Evolutionary conservation across 2,888 invertebrate genomes (phyloP).

Genomic region (Meandrusa payeni): DNA sequence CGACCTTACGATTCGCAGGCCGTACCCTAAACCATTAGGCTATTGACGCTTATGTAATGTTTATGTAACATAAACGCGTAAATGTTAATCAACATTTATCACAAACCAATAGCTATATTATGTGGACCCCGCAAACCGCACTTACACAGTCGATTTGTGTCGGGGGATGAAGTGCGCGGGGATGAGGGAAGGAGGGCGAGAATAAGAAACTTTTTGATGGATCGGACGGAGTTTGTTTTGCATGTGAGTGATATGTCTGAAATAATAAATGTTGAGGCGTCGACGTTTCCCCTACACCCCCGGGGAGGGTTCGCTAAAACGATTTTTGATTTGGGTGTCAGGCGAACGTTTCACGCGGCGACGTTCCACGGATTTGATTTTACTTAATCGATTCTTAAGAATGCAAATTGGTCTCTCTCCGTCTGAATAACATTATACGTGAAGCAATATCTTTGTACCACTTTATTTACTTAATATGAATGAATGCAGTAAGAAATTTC

Average conservation of each 20-base stretch:
- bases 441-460: too few relatives aligned
- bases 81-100: constrained; percentile 26
- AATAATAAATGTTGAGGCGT: constrained; percentile 81
- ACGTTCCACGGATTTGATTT: constrained; percentile 76
- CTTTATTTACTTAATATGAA: too few relatives aligned
- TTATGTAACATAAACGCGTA: too few relatives aligned
- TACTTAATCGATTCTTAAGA: constrained; percentile 75
- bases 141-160: constrained; percentile 79
- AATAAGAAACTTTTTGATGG: constrained; percentile 77
- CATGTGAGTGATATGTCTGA: constrained; percentile 81
- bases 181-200: constrained; percentile 41
- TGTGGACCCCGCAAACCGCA: constrained; percentile 51
- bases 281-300: constrained; percentile 69
- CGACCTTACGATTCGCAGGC: too few relatives aligned
- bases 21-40: too few relatives aligned
- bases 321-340: constrained; percentile 81
- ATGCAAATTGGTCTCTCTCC: constrained; percentile 52
- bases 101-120: constrained; percentile 19
- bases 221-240: constrained; percentile 81
- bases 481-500: too few relatives aligned
- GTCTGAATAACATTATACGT: too few relatives aligned
- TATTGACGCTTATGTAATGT: too few relatives aligned
- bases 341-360: constrained; percentile 78
- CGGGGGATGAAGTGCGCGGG: constrained; percentile 35
- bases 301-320: constrained; percentile 73